Base-by-base conservation (phyloP, 1,140 invertebrate genomes). In the Meloidogyne floridensis region DNA sequence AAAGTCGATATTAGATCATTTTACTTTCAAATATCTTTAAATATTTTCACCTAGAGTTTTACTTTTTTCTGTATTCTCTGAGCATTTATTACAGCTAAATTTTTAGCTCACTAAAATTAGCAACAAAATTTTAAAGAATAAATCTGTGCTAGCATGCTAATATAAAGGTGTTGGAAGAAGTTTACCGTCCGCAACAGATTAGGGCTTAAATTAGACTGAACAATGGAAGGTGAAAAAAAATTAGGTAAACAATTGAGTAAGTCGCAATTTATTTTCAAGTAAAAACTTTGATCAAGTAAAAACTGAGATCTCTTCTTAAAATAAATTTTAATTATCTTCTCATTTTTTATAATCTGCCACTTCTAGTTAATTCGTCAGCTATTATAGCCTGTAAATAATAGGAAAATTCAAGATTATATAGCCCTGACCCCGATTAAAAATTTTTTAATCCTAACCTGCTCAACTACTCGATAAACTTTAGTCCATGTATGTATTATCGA, bases 381-480 rank as follows among this genome's bases (percentile, higher is more conserved):
- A 65, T 65, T 65, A 65, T 65, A n/a, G 59, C n/a, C 59, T 65
- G 4, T n/a, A 65, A 54, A 54, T 54, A 54, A 54, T 54, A 9
- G 15, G 32, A n/a, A 20, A 20, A 20, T 20, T 20, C 20, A 20
- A 20, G 20, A 20, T 20, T 20, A 20, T 20, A 20, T 20, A 20
- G 20, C 20, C 20, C 20, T 20, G 20, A 20, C 20, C 20, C 20
- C 20, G 74, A 9, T 51, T 6, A 75, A 47, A 75, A 75, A 51
- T 7, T 42, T 42, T 56, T n/a, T 43, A 75, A 11, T 18, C 7
- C 32, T 82, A 43, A 87, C 88, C 80, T 88, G 87, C 71, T 88
- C 87, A n/a, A 89, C 75, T 9, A 88, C 87, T 54, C 88, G 81
- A 82, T 88, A 88, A 13, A 88, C 78, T 79, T 88, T 88, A 54